Percentiles rank a stretch among this genome's conserved stretches.
These are phyloP conservation scores for Argyra leucocephala DNA, from an alignment of 2,888 invertebrate species.

Conservation along the genomic window DNA sequence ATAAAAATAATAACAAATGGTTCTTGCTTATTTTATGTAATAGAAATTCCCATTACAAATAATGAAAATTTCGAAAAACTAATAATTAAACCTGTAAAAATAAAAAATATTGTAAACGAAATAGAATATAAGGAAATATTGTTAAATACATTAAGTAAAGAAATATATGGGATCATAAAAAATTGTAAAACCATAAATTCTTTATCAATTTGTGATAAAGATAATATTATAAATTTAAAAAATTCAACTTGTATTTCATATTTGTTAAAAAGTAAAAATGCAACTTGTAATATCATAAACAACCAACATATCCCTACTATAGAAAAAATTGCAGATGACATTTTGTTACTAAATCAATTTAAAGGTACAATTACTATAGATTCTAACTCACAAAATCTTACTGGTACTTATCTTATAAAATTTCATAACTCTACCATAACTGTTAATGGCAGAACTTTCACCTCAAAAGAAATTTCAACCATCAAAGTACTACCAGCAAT, in stretches of 20 bases:
- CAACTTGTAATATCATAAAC: constrained; percentile 9
- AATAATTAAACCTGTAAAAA: background rate
- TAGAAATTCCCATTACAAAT: background rate
- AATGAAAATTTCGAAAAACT: background rate
- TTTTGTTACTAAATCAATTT: no score
- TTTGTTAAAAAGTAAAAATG: constrained; percentile 1
- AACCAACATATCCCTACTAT: constrained; percentile 8
- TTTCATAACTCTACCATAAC: no score
- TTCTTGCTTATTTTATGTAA: background rate
- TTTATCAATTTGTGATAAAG: constrained; percentile 12
- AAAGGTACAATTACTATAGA: no score
- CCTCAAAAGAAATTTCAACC: no score
- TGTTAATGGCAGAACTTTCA: no score
- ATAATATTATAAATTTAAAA: constrained; percentile 12
- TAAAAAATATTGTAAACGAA: background rate
- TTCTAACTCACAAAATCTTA: no score
- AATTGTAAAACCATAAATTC: constrained; percentile 1
- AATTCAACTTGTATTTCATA: constrained; percentile 10
- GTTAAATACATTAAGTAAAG: no score
- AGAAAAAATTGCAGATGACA: background rate
- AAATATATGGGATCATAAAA: background rate
- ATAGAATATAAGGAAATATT: background rate
- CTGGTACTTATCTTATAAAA: no score
- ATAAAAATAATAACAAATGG: background rate
- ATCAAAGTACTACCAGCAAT: no score